Evolutionary conservation across 2,797 vertebrate genomes (phyloP).

Genomic region (Loriculus beryllinus): DNA sequence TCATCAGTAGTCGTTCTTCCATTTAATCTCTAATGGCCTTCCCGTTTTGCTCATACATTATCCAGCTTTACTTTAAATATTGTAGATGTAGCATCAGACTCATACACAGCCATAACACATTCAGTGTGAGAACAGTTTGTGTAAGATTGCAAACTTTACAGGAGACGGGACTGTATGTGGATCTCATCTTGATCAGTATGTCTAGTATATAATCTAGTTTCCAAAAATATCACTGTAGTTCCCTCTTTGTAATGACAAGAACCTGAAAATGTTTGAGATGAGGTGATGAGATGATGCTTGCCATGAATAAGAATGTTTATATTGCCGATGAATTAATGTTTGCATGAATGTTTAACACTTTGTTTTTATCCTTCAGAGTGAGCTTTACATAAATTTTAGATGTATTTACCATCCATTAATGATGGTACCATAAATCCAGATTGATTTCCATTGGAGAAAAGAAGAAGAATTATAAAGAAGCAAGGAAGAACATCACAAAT

Average conservation of each 20-base stretch:
- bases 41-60: not conserved
- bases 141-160: not conserved
- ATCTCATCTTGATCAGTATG: not conserved
- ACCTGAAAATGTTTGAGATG: not conserved
- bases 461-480: not conserved
- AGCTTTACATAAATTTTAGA: not conserved
- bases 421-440: not conserved
- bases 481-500: not conserved
- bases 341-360: not conserved
- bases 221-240: not conserved
- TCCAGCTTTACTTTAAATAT: not conserved
- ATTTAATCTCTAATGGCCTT: not conserved
- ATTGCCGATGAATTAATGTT: not conserved
- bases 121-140: not conserved
- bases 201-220: not conserved
- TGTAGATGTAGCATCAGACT: not conserved
- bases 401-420: not conserved
- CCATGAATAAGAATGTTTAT: not conserved
- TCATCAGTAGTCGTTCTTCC: not conserved
- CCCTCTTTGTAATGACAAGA: not conserved
- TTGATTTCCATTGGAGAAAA: not conserved
- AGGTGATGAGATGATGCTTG: not conserved
- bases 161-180: not conserved
- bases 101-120: not conserved
- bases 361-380: not conserved